Evolutionary conservation across 1,140 invertebrate species (phyloP), one percentile per base, ranked within the genome.

Genomic region (Dreissena rostriformis): DNA sequence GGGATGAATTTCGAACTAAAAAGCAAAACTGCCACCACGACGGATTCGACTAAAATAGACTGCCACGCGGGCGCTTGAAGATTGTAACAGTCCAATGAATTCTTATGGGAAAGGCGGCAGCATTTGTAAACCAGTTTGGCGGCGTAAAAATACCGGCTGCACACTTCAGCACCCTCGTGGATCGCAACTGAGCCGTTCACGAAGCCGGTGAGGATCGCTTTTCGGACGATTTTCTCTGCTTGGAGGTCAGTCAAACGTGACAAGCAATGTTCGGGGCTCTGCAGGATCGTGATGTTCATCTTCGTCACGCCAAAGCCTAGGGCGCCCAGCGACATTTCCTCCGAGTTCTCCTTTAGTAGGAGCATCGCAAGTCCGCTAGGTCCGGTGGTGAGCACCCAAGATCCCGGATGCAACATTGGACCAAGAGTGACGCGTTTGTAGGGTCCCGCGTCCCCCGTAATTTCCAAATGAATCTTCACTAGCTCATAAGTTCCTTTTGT

Each of bases 371-470:
- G 68, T n/a, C 77, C 77, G 55, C 63, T 79, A 0, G 28, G n/a
- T 57, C 77, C 70, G 12, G 77, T 79, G 8, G 77, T 53, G 26
- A 79, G 57, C 7, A 79, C 24, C 77, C 77, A 79, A 7, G 66
- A 28, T 8, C 26, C 26, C 19, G 77, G 67, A 7, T 68, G 24
- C 51, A 70, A 68, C 17, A 79, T 53, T 10, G 49, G 70, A 8
- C 8, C 52, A 11, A 52, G 49, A n/a, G 53, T 61, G 14, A 49
- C 57, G 19, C 57, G 49, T 2, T 55, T 70, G 8, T 28, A 22
- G 6, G 67, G 39, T 53, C 51, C 52, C 19, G 57, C 24, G 28
- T 28, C 53, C 15, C 77, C 77, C 0, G 39, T 57, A 11, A 79
- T 71, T 10, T 57, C 15, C 15, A 79, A 12, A 6, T 71, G 24